Evolutionary conservation across 2,113 vertebrate genomes (phyloP).

Genomic region (Brachypodius melanocephalos): DNA sequence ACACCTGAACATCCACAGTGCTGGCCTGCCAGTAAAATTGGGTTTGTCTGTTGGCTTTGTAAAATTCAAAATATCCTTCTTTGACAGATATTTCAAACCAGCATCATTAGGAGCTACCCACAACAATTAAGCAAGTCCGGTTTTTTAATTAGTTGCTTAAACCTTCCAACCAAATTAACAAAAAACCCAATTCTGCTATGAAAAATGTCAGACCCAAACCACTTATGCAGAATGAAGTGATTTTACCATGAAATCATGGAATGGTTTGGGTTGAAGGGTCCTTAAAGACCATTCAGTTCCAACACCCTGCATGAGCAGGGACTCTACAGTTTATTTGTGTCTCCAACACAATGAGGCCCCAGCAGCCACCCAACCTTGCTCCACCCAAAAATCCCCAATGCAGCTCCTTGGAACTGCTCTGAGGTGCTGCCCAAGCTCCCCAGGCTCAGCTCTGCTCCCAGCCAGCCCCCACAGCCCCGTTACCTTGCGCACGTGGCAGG

Average conservation of each 20-base stretch:
- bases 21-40: neutral
- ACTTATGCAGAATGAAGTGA: neutral
- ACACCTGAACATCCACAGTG: neutral
- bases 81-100: neutral
- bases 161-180: neutral
- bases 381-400: neutral
- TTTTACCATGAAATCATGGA: neutral
- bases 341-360: neutral
- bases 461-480: neutral
- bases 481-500: conserved; percentile 96
- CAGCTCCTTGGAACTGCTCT: neutral
- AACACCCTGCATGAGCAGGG: neutral
- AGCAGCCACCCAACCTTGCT: neutral
- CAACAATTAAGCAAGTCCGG: neutral
- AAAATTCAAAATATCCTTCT: neutral
- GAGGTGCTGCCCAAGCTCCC: accelerated
- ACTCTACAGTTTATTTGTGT: neutral
- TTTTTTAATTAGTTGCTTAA: neutral
- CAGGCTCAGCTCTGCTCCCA: accelerated
- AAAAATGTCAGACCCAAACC: neutral
- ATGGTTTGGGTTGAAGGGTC: neutral
- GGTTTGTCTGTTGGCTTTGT: neutral
- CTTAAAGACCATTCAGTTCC: neutral
- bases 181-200: accelerated
- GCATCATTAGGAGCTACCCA: neutral